These are phyloP conservation scores for Clarias platycephalus DNA, from an alignment of 2,797 vertebrate species.

Conservation along the genomic window DNA sequence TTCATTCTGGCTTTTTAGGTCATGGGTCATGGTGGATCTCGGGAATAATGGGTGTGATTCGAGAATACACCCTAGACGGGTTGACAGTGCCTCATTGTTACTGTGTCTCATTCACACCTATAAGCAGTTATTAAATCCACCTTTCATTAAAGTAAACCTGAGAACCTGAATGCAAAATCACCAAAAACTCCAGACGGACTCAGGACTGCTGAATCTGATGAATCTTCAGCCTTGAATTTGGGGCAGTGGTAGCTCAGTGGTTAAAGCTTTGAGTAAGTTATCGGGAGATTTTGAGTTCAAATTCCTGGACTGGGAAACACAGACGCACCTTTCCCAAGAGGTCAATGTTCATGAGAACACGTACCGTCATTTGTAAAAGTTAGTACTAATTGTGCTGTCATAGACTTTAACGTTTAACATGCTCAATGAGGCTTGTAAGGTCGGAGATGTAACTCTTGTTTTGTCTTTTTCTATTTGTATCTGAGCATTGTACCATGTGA, in stretches of 20 bases:
- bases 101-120: not conserved
- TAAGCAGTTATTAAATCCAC: not conserved
- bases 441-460: too few species aligned
- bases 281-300: not conserved
- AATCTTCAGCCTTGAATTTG: not conserved
- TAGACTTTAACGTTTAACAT: too few species aligned
- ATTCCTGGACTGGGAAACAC: not conserved
- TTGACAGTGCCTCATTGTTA: not conserved
- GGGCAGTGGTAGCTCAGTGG: not conserved
- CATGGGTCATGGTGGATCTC: not conserved
- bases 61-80: not conserved
- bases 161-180: not conserved
- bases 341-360: not conserved
- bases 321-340: conserved; percentile 14
- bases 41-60: not conserved
- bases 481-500: too few species aligned
- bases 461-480: too few species aligned
- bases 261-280: not conserved
- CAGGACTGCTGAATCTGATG: not conserved
- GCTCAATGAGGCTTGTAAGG: too few species aligned
- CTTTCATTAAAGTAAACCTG: not conserved
- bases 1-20: too few species aligned
- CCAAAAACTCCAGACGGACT: not conserved
- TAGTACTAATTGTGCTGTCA: too few species aligned
- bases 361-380: too few species aligned